Percentiles rank a stretch among this genome's conserved stretches.
Conservation (phyloP, 2,113 vertebrate species). For the Dendrocopos noguchii region DNA sequence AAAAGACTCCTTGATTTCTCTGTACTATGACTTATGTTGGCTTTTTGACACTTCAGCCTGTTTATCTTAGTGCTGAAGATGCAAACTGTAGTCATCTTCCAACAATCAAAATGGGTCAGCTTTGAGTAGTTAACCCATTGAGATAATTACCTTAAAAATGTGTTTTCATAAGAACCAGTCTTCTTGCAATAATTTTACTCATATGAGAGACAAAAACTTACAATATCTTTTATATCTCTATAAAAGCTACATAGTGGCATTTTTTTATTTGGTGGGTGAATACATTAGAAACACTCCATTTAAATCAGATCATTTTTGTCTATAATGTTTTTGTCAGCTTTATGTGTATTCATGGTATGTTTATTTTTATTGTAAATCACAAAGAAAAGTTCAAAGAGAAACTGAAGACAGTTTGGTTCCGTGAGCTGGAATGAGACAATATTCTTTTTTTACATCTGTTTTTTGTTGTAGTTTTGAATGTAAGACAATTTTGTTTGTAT, state of each 20-base stretch:
- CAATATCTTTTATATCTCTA: not conserved
- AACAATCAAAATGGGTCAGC: not conserved
- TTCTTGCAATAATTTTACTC: not conserved
- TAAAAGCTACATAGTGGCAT: not conserved
- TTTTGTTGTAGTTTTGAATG: not conserved
- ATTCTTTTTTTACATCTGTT: not conserved
- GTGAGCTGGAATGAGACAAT: not conserved
- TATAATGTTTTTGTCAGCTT: constrained; percentile 24
- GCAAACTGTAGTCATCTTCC: not conserved
- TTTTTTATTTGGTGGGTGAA: constrained; percentile 27
- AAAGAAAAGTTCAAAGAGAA: not conserved
- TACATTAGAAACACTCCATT: constrained; percentile 52
- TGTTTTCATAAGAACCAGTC: not conserved
- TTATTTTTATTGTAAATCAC: constrained; percentile 60
- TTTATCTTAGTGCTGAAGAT: not conserved
- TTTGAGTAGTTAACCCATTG: not conserved
- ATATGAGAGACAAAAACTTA: not conserved
- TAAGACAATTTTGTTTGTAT: not conserved
- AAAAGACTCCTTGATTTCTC: not conserved
- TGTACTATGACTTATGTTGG: not conserved
- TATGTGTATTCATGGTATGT: constrained; percentile 46
- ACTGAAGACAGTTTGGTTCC: not conserved
- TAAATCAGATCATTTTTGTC: constrained; percentile 6
- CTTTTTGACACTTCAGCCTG: not conserved
- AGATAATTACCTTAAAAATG: not conserved